Conservation (phyloP, 2,888 invertebrate species). For the Trileptium ribeirensis region DNA sequence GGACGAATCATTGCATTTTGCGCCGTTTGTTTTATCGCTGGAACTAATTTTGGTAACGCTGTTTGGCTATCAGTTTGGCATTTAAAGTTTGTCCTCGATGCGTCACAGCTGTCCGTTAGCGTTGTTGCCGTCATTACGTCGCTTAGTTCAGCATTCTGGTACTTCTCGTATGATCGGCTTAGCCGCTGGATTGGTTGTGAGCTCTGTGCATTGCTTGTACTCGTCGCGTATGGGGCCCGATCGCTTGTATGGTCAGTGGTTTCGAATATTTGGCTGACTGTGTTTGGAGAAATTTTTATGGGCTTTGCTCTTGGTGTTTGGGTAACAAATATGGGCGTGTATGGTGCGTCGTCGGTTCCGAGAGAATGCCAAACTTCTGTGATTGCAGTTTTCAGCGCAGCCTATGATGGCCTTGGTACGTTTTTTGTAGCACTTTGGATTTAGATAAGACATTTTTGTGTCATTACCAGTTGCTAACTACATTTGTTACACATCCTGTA, state of each 20-base stretch:
- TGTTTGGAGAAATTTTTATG: background rate
- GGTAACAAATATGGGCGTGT: background rate
- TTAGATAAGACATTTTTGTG: background rate
- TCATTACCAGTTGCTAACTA: too few relatives aligned
- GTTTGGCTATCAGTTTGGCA: conserved; percentile 18
- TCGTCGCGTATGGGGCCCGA: background rate
- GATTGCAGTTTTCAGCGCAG: background rate
- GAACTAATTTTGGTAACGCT: conserved; percentile 12
- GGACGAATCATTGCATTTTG: background rate
- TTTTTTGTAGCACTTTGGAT: background rate
- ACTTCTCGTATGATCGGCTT: background rate
- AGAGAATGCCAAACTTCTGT: background rate
- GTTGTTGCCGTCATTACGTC: background rate
- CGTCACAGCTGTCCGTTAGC: background rate
- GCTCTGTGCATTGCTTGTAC: background rate
- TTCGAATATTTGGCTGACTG: background rate
- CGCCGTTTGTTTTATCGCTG: background rate
- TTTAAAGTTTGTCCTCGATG: background rate
- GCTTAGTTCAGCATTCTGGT: background rate
- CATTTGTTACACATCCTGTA: too few relatives aligned
- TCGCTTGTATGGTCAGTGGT: background rate
- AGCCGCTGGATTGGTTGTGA: background rate
- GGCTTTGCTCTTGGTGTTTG: conserved; percentile 13
- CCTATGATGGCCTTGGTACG: conserved; percentile 14
- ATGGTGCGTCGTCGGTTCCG: background rate